Evolutionary conservation across 2,797 vertebrate genomes (phyloP).

Genomic region (Eremophila alpestris): DNA sequence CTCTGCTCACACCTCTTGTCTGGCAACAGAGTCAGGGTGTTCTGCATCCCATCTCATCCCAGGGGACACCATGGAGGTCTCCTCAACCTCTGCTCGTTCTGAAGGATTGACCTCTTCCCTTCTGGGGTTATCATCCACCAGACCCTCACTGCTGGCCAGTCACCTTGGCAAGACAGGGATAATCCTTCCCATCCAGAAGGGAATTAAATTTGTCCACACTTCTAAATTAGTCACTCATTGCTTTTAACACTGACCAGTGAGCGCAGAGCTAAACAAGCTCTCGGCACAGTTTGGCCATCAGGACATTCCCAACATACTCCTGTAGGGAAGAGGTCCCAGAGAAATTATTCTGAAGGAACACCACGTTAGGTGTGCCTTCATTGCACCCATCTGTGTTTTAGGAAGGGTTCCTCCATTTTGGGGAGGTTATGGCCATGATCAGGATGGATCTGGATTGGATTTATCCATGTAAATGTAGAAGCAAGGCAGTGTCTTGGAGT

Average conservation of each 20-base stretch:
- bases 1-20: not conserved
- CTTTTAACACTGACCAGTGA: not conserved
- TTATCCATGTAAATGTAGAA: not conserved
- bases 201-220: not conserved
- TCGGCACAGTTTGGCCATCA: not conserved
- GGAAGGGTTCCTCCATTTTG: not conserved
- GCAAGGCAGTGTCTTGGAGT: not conserved
- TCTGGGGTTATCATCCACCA: not conserved
- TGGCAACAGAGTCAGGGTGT: not conserved
- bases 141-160: not conserved
- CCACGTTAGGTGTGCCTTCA: not conserved
- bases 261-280: not conserved
- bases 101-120: not conserved
- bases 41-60: not conserved
- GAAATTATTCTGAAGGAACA: not conserved
- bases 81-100: not conserved
- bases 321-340: not conserved
- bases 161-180: not conserved
- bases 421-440: not conserved
- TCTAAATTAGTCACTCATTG: not conserved
- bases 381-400: fast-evolving
- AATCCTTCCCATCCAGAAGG: not conserved
- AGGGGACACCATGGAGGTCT: fast-evolving
- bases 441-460: not conserved
- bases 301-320: not conserved